phyloP scores from a whole-genome alignment of 1,140 invertebrate genomes.

The Periplaneta americana region DNA sequence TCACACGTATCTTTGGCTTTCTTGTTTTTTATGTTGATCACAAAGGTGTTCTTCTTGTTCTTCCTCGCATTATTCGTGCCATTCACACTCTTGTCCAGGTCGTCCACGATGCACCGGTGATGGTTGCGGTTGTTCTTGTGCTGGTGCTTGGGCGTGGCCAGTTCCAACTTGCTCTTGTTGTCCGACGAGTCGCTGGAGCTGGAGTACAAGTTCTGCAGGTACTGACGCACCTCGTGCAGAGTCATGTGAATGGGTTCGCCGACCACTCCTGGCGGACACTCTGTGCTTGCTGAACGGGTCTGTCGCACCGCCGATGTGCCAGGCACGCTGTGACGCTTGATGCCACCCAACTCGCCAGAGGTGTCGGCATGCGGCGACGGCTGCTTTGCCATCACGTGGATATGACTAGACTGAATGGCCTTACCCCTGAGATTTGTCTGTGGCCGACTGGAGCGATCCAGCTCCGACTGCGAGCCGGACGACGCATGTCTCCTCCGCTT shows the following conservation, averaged over 20 bases:
- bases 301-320: not conserved
- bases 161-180: constrained; percentile 30
- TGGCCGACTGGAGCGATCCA: not conserved
- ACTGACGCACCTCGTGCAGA: constrained; percentile 75
- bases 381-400: not conserved
- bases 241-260: constrained; percentile 78
- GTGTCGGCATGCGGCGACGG: not conserved
- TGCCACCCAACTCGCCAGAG: not conserved
- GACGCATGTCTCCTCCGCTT: constrained; percentile 50
- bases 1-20: constrained; percentile 53
- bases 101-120: not conserved
- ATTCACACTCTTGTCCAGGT: not conserved
- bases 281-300: constrained; percentile 7
- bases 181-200: constrained; percentile 54
- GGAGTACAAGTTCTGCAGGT: constrained; percentile 71
- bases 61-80: constrained; percentile 26
- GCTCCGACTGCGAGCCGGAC: constrained; percentile 11
- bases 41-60: constrained; percentile 52
- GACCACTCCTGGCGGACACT: constrained; percentile 25
- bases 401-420: not conserved
- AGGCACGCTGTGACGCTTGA: constrained; percentile 50
- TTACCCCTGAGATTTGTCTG: not conserved
- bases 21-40: constrained; percentile 55
- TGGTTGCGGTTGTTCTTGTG: constrained; percentile 4
- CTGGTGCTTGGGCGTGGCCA: not conserved